Base-by-base conservation (phyloP, 2,797 vertebrate genomes). In the Oryzias sinensis region DNA sequence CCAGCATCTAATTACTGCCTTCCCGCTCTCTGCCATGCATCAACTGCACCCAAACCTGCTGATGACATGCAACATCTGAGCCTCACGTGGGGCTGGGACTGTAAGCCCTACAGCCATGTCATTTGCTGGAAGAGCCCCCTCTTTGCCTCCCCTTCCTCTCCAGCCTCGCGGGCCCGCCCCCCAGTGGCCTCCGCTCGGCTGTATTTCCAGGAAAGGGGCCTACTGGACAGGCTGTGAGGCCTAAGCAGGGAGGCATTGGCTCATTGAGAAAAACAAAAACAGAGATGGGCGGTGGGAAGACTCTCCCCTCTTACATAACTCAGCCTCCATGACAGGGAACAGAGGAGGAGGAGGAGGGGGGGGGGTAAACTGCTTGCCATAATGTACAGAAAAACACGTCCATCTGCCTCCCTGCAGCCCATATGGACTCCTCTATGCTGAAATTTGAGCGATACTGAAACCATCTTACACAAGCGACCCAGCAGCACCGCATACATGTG, bases 191-290 rank as follows among this genome's bases (percentile, higher is more conserved):
- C 90, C 77, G 77, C 89, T 76, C 67, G 84, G 84, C 88, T 85
- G 60, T 77, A 82, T 89, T 93, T 93, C 91, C 91, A 92, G 92
- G 90, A 93, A 93, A 92, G 91, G 86, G 90, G 90, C 91, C 91
- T 90, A 72, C 80, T 86, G 87, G 89, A 85, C 89, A 85, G 90
- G 88, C 92, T 81, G 84, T 79, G 91, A 89, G 92, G 91, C 92
- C 91, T 86, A 59, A 68, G 71, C 81, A 85, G 88, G 90, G 89
- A 90, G 85, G 90, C 90, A 86, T 88, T 90, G 87, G 90, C 91
- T 92, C 92, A 93, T 93, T 93, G 89, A 93, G 90, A 93, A 92
- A 93, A 93, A 92, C 90, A 93, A 91, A 90, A 92, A 91, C 90
- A 92, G 82, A 81, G 82, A 89, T 78, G 85, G 88, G 90, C 79